Conservation (phyloP, 1,140 invertebrate species). For the Mercenaria mercenaria region DNA sequence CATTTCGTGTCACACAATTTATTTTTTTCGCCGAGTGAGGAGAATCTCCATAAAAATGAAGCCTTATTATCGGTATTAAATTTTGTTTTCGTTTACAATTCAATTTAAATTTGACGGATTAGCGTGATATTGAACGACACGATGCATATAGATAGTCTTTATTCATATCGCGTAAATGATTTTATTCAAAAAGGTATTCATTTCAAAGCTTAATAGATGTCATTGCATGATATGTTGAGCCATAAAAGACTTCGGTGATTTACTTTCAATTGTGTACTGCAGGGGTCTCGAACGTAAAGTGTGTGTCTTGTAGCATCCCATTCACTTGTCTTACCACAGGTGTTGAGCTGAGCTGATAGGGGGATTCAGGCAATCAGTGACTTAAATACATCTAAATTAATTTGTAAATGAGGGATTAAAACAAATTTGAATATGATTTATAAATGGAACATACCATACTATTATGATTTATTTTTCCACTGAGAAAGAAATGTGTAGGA, state of each 20-base stretch:
- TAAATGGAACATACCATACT: not conserved
- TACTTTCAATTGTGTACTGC: conserved; percentile 23
- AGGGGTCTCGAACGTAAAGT: conserved; percentile 41
- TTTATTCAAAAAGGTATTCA: conserved; percentile 57
- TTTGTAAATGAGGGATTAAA: conserved; percentile 39
- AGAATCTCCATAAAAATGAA: conserved; percentile 45
- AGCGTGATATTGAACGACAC: conserved; percentile 46
- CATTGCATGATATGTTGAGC: conserved; percentile 39
- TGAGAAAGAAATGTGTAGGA: not conserved
- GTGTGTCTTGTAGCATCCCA: conserved; percentile 15
- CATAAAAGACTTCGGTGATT: conserved; percentile 33
- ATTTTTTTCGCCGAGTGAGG: conserved; percentile 44
- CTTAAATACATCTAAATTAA: conserved; percentile 37
- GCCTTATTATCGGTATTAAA: conserved; percentile 49
- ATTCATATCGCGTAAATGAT: conserved; percentile 58
- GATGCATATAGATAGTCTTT: conserved; percentile 45
- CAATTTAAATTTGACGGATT: conserved; percentile 63
- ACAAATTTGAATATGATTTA: conserved; percentile 23
- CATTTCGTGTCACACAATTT: conserved; percentile 55
- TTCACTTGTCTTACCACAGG: conserved; percentile 20
- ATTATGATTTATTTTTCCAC: not conserved
- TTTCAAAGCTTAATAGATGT: conserved; percentile 53
- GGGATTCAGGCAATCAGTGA: not conserved
- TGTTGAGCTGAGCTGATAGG: not conserved
- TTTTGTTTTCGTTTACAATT: conserved; percentile 63